Percentiles rank a stretch among this genome's conserved stretches.
phyloP scores from a whole-genome alignment of 2,797 vertebrate species.

The Clarias pachynema region DNA sequence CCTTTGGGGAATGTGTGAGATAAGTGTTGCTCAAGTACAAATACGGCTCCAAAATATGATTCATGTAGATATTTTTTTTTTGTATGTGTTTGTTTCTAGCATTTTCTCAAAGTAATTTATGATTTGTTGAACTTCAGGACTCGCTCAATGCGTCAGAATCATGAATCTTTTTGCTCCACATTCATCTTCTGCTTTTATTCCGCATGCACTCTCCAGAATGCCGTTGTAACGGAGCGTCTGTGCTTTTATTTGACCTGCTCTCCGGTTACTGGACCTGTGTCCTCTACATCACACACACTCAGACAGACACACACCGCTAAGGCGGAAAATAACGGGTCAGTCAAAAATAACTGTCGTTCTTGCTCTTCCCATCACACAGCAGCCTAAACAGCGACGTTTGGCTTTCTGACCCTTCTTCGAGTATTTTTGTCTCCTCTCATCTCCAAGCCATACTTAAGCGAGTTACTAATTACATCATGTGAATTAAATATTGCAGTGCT shows the following conservation, averaged over 20 bases:
- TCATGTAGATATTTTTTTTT: not conserved
- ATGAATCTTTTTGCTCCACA: not conserved
- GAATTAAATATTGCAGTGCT: slow-evolving; percentile 66
- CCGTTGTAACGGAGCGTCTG: not conserved
- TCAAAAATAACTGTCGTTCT: slow-evolving; percentile 34
- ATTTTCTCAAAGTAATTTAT: not conserved
- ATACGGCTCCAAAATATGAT: not conserved
- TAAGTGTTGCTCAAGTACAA: not conserved
- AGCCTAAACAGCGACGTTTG: slow-evolving; percentile 56
- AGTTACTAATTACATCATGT: slow-evolving; percentile 66
- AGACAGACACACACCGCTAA: not conserved
- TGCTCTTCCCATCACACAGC: slow-evolving; percentile 38
- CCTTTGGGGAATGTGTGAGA: not conserved
- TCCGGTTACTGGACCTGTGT: not conserved
- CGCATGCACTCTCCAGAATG: not conserved
- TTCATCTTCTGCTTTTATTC: not conserved
- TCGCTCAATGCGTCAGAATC: not conserved
- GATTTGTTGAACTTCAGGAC: not conserved
- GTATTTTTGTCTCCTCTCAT: slow-evolving; percentile 71
- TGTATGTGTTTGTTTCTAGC: not conserved
- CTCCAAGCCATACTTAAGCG: slow-evolving; percentile 65
- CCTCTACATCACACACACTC: not conserved
- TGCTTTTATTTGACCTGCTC: not conserved
- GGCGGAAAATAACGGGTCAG: slow-evolving; percentile 31
- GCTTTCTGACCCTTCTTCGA: slow-evolving; percentile 62